Conservation (phyloP, 2,797 vertebrate species). For the Mareca penelope region DNA sequence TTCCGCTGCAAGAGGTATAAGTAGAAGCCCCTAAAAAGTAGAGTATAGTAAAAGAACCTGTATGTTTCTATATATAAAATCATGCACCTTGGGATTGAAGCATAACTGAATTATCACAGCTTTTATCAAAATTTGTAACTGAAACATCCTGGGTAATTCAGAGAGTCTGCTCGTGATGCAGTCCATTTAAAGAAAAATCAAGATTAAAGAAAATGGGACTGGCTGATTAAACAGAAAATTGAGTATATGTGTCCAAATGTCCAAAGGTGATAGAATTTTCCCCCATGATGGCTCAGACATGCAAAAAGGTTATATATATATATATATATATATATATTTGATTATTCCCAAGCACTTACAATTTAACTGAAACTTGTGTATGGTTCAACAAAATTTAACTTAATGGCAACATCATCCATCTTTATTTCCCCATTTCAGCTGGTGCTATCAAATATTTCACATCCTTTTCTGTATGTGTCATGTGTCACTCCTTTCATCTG, state of each 20-base stretch:
- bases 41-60: accelerated
- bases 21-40: neutral
- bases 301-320: neutral
- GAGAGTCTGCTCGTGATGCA: neutral
- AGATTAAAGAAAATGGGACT: neutral
- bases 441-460: neutral
- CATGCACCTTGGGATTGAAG: neutral
- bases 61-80: neutral
- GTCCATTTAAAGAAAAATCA: neutral
- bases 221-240: neutral
- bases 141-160: neutral
- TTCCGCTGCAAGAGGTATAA: neutral
- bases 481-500: neutral
- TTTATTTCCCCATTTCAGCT: neutral
- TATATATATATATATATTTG: too few species aligned
- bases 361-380: neutral
- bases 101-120: neutral
- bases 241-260: neutral
- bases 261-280: neutral
- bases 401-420: neutral
- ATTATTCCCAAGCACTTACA: neutral
- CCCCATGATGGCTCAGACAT: neutral
- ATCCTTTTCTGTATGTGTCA: neutral
- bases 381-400: neutral
- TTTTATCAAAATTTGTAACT: neutral